phyloP scores from a whole-genome alignment of 2,888 invertebrate species.

The Tiphia femorata region DNA sequence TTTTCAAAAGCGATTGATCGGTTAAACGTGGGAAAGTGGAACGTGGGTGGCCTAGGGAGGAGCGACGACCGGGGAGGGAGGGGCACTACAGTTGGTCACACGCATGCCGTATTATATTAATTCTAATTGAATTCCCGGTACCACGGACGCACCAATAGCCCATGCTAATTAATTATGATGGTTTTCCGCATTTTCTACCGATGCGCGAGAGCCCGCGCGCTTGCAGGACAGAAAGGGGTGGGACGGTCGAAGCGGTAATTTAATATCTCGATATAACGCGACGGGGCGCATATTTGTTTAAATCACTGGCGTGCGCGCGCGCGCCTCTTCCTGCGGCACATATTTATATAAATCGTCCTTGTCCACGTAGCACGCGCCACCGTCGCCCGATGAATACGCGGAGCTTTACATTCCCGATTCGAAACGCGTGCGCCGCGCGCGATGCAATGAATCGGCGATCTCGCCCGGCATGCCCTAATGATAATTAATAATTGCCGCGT shows the following conservation, averaged over 20 bases:
- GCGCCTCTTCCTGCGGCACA: slow-evolving; percentile 17
- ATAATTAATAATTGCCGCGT: too few species aligned
- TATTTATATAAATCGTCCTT: slow-evolving; percentile 17
- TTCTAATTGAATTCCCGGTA: neutral
- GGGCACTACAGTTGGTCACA: too few species aligned
- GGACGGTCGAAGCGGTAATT: slow-evolving; percentile 26
- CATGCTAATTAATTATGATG: slow-evolving; percentile 33
- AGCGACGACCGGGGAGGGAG: too few species aligned
- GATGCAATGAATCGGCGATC: too few species aligned
- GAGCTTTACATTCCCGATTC: too few species aligned
- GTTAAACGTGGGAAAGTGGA: neutral
- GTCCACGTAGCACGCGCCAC: too few species aligned
- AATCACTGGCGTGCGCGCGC: slow-evolving; percentile 24
- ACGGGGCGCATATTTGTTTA: slow-evolving; percentile 22
- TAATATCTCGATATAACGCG: slow-evolving; percentile 4
- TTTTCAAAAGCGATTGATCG: neutral
- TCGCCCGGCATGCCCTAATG: too few species aligned
- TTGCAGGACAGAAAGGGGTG: too few species aligned
- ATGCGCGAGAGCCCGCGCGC: neutral
- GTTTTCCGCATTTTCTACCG: slow-evolving; percentile 12
- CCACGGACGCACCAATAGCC: neutral
- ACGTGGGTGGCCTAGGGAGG: too few species aligned
- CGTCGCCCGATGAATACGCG: too few species aligned
- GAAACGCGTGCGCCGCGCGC: too few species aligned
- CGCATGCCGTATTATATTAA: neutral